Evolutionary conservation across 2,797 vertebrate genomes (phyloP), one percentile per base, ranked within the genome.

Genomic region (Geranospiza caerulescens): DNA sequence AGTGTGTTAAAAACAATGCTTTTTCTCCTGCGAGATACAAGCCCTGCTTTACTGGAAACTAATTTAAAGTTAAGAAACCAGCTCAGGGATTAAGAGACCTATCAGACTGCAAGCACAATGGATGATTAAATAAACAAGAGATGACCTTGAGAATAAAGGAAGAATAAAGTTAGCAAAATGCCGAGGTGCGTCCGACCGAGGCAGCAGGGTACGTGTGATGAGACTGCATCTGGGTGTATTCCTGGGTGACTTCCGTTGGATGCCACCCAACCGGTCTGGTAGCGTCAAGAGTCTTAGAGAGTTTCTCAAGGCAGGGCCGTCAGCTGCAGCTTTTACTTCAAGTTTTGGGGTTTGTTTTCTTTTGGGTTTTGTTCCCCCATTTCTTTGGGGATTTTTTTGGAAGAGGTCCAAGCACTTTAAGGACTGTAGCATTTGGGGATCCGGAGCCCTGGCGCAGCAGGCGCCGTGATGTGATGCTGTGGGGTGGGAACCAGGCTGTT

Each of bases 1-100:
- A 91, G 97, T 98, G 98, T 98, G 98, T 98, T 98, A 98, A 97
- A 98, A 98, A 98, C 98, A 98, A 97, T 66, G 67, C 95, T 76
- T 81, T 85, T 40, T 29, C 64, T 72, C 91, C 58, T 68, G 92
- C 31, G 89, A 97, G 92, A 78, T 85, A 36, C 66, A 34, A 72
- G 81, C 82, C 84, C 20, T 7, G 91, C 90, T 94, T 92, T 87
- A 44, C 81, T 94, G 91, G 86, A 94, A 97, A 95, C 93, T 95
- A 92, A 82, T 94, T 96, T 96, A 58, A 96, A 97, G 94, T 97
- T 95, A 87, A 92, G 94, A 92, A 97, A 89, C 82, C 92, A 94
- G 75, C 56, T 33, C 1, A 25, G 92, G 89, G 83, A 95, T n/a
- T 84, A 34, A 87, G 90, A 94, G 87, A 59, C 52, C 58, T 36